These are phyloP conservation scores for Alethe diademata DNA, from an alignment of 2,113 vertebrate species.

Conservation along the genomic window DNA sequence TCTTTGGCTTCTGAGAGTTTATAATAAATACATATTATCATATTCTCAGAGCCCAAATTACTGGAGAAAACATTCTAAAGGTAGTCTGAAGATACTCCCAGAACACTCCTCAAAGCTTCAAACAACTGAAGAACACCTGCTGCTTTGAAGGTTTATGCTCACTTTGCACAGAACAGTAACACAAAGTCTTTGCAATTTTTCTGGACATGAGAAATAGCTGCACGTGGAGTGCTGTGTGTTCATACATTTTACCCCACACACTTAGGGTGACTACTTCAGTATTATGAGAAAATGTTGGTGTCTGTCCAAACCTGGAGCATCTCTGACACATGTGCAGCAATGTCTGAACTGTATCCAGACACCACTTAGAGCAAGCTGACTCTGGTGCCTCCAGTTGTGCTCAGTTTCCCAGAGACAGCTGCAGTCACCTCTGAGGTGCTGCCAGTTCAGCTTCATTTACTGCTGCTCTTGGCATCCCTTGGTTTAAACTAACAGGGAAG, in stretches of 20 bases:
- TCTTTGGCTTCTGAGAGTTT: not conserved
- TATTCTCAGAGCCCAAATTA: not conserved
- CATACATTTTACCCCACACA: not conserved
- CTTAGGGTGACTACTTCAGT: rapidly evolving
- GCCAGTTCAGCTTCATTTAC: not conserved
- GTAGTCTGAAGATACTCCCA: not conserved
- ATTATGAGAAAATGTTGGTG: not conserved
- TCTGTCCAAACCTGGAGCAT: not conserved
- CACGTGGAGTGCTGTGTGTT: not conserved
- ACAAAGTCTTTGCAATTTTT: not conserved
- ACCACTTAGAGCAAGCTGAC: not conserved
- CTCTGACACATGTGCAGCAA: not conserved
- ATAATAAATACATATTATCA: too few species aligned
- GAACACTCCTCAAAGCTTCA: not conserved
- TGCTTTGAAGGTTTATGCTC: not conserved
- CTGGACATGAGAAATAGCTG: not conserved
- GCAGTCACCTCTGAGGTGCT: not conserved
- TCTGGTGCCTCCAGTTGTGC: not conserved
- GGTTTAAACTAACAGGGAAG: not conserved
- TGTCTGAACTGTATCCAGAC: not conserved
- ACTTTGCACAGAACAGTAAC: not conserved
- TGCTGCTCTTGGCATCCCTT: not conserved
- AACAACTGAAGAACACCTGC: not conserved
- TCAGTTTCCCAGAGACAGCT: not conserved
- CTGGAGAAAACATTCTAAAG: not conserved